Evolutionary conservation across 2,888 invertebrate species (phyloP), one percentile per base, ranked within the genome.

Genomic region (Athetis lepigone): DNA sequence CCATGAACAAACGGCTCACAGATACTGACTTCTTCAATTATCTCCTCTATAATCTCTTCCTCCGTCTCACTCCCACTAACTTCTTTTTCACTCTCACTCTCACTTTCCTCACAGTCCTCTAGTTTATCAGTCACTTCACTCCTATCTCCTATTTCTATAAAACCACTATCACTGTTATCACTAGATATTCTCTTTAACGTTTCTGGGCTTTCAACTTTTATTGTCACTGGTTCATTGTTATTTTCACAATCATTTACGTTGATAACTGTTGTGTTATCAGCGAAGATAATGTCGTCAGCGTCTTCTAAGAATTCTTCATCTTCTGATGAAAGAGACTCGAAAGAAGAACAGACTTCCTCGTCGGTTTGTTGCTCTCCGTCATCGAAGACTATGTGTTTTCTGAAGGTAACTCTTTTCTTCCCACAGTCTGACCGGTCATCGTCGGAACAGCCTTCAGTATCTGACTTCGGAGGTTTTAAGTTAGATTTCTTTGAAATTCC

Each of bases 151-250:
- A 88, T 86, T 59, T 95, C 95, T 80, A 94, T 78, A 65, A 95
- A 95, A 2, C 95, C 95, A 92, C 95, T 95, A 60, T 95, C 95
- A 93, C 95, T 95, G 63, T 91, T 95, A 71, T 95, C 95, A 90
- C 91, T 92, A 2, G 91, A 90, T 67, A 93, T 90, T 75, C 90
- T 83, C 79, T 89, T 88, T 0, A 92, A 78, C 46, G 85, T 86
- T 8, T 88, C 87, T 16, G 86, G 70, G 66, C 85, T 83, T 46
- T 90, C 90, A 13, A 92, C 85, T 82, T 88, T 88, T 1, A 91
- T 88, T 39, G 84, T 84, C 25, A 90, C 78, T 1, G 88, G 77
- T 39, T 87, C 86, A 61, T 77, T 82, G 18, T 58, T 21, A 55
- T 70, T 52, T 36, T 57, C 42, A 74, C 69, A 37, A 45, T 85